Base-by-base conservation (phyloP, 2,113 vertebrate genomes). In the Balaeniceps rex region DNA sequence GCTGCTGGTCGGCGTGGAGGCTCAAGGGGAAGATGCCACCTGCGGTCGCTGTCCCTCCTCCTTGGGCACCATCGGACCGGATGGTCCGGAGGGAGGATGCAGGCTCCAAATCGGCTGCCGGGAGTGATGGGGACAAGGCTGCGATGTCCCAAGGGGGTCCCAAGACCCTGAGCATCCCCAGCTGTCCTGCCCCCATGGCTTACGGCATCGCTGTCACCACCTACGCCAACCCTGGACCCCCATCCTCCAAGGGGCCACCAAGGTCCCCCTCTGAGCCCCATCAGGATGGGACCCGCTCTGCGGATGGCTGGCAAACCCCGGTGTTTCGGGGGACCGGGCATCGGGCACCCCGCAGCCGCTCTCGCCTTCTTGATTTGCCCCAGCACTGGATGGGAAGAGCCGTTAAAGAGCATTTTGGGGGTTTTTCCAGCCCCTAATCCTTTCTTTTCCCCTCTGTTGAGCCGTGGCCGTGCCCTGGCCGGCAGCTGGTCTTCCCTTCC, bases 241-340 rank as follows among this genome's bases (percentile, higher is more conserved):
- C 23, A 13, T 36, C 57, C 64, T 70, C 24, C 42, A 21, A 71
- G 25, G 14, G 33, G 22, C 9, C 47, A 17, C 64, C 33, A 38
- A 51, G 89, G 24, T 19, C 12, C 60, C 18, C 2, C 42, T 19
- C 34, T 7, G 63, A 76, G 38, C 57, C 31, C 34, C n/a, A 6
- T 2, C 38, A 52, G 68, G 51, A 36, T 34, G 54, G 61, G 46
- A 49, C 24, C 52, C 15, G n/a, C 14, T 87, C 22, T 44, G 60
- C 31, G 29, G 40, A 11, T 2, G 23, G 24, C 16, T 11, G 7
- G 15, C 3, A 4, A 66, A 7, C 14, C 3, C 0, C 1, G 1
- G 29, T 13, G 36, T 38, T 46, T 44, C 4, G 2, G 10, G 44
- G 28, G 40, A 14, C 7, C 0, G 0, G 44, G 47, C 54, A 19